Evolutionary conservation across 1,140 invertebrate species (phyloP), one percentile per base, ranked within the genome.

Genomic region (Heliconius hewitsoni): DNA sequence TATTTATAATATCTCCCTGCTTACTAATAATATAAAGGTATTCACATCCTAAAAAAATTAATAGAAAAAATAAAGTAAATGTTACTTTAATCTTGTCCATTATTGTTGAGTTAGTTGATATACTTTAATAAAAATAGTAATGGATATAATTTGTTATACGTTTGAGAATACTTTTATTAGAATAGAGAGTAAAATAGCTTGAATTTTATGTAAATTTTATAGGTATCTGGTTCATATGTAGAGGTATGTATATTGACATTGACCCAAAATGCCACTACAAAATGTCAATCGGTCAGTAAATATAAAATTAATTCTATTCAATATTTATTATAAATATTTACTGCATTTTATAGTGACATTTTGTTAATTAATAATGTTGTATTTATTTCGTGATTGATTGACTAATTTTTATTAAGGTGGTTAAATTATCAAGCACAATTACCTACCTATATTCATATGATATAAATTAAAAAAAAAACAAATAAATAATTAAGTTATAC

Each of bases 171-270:
- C 18, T 57, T 57, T 23, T 23, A 57, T 57, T 57, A 23, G 8
- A n/a, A 23, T 57, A 23, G 8, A 57, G 2, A 57, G 9, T n/a
- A 23, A 23, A 11, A 23, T 23, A 57, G 55, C 11, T 23, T 9
- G 55, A 9, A 23, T 57, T 57, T 23, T 3, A 23, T 23, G 8
- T 57, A 0, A 9, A 9, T 57, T 57, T 23, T 3, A n/a, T 19
- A 19, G 2, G 8, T n/a, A 23, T 57, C 52, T 8, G n/a, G 8
- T 55, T 19, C n/a, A 6, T 19, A 19, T 57, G 2, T 23, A 57
- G 19, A 23, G n/a, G 55, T 73, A n/a, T 6, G 71, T 39, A 73
- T n/a, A 73, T 73, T 18, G 42, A 57, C 55, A 57, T 57, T 57
- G 55, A 57, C 19, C 55, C n/a, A n/a, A 57, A 57, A 57, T 57